Evolutionary conservation across 2,113 vertebrate species (phyloP).

Genomic region (Pachycephala philippinensis): DNA sequence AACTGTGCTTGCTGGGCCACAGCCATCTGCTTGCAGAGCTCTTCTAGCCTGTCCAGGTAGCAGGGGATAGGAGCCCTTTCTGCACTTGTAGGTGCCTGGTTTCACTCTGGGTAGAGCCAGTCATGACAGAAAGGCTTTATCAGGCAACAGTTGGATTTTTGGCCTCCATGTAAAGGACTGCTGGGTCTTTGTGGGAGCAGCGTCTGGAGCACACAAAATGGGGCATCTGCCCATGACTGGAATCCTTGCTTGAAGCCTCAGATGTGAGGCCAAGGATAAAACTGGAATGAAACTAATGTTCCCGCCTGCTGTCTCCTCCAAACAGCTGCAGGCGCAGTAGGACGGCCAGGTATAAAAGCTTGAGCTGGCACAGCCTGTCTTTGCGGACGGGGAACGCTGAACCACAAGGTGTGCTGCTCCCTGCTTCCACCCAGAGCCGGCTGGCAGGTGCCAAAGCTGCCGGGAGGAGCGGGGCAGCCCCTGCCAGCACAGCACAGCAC

Average conservation of each 20-base stretch:
- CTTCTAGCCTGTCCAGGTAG: background rate
- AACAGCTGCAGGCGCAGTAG: background rate
- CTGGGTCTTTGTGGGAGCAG: background rate
- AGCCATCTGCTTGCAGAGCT: background rate
- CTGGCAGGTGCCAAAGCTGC: conserved; percentile 23
- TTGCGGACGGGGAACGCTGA: background rate
- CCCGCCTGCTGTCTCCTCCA: conserved; percentile 37
- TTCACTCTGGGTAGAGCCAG: background rate
- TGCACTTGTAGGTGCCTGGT: background rate
- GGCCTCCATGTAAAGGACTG: background rate
- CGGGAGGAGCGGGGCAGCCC: background rate
- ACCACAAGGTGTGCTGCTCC: conserved; percentile 12
- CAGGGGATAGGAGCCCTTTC: background rate
- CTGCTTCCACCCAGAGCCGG: background rate
- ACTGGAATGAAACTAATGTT: conserved; percentile 44
- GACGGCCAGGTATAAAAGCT: conserved; percentile 9
- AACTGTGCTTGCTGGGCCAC: background rate
- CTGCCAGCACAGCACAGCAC: background rate
- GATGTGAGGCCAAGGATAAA: conserved; percentile 56
- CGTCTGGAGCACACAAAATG: conserved; percentile 6
- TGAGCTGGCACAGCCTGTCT: conserved; percentile 21
- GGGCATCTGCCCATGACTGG: background rate
- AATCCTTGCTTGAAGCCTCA: conserved; percentile 36
- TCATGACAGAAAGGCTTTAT: background rate
- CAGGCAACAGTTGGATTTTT: background rate